Evolutionary conservation across 1,140 invertebrate genomes (phyloP).

Genomic region (Bombus ignitus): DNA sequence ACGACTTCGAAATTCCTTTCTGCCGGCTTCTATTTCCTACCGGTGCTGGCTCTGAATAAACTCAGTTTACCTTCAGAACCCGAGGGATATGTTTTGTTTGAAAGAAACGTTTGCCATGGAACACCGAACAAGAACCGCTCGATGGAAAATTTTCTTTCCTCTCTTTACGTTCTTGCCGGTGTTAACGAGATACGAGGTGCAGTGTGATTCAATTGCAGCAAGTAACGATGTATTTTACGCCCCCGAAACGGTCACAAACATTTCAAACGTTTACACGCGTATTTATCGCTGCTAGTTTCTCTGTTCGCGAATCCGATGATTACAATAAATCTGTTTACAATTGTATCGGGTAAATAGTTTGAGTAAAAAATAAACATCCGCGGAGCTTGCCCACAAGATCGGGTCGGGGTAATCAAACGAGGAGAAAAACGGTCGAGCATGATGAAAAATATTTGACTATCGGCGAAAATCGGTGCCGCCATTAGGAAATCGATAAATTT

Average conservation of each 20-base stretch:
- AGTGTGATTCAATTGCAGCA: not conserved
- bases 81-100: not conserved
- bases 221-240: not conserved
- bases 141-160: not conserved
- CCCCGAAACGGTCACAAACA: not conserved
- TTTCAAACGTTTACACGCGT: not conserved
- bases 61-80: constrained; percentile 26
- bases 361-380: not conserved
- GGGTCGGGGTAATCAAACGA: not conserved
- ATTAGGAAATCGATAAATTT: constrained; percentile 40
- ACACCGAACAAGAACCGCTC: no score
- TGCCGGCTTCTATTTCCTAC: constrained; percentile 34
- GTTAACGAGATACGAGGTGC: not conserved
- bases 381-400: not conserved
- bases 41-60: constrained; percentile 26
- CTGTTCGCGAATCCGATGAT: not conserved
- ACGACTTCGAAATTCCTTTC: constrained; percentile 40
- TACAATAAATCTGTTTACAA: not conserved
- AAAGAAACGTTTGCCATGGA: not conserved
- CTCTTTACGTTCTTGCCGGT: not conserved
- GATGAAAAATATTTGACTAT: constrained; percentile 43
- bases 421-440: not conserved
- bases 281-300: not conserved
- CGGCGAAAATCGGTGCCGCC: not conserved
- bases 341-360: not conserved